These are phyloP conservation scores for Cyanocitta stelleri DNA, from an alignment of 2,113 vertebrate genomes.

Conservation along the genomic window DNA sequence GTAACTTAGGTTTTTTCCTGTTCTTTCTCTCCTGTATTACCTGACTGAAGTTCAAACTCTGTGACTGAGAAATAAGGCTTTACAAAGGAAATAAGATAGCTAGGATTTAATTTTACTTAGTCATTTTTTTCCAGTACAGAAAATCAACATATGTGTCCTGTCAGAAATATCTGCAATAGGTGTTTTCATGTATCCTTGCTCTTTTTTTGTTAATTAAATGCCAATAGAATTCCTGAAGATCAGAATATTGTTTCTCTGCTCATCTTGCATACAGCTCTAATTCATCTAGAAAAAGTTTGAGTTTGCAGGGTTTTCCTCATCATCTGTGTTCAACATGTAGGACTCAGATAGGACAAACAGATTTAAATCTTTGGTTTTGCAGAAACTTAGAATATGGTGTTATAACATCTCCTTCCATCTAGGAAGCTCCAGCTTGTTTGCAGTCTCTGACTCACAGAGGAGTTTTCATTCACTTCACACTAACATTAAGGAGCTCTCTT, in stretches of 20 bases:
- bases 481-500: neutral
- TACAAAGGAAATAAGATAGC: neutral
- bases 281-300: neutral
- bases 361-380: neutral
- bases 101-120: neutral
- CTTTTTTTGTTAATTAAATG: neutral
- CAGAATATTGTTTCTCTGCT: neutral
- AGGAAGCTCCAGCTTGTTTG: neutral
- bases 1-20: neutral
- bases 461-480: neutral
- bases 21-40: neutral
- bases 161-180: neutral
- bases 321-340: neutral
- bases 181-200: neutral
- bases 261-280: neutral
- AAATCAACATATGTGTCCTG: rapidly evolving
- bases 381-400: neutral
- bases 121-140: neutral
- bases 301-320: neutral
- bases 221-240: neutral
- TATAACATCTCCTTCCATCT: neutral
- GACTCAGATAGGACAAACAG: neutral
- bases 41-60: neutral
- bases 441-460: neutral
- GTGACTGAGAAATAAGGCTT: neutral